Evolutionary conservation across 1,140 invertebrate species (phyloP).

Genomic region (Zaprionus capensis): DNA sequence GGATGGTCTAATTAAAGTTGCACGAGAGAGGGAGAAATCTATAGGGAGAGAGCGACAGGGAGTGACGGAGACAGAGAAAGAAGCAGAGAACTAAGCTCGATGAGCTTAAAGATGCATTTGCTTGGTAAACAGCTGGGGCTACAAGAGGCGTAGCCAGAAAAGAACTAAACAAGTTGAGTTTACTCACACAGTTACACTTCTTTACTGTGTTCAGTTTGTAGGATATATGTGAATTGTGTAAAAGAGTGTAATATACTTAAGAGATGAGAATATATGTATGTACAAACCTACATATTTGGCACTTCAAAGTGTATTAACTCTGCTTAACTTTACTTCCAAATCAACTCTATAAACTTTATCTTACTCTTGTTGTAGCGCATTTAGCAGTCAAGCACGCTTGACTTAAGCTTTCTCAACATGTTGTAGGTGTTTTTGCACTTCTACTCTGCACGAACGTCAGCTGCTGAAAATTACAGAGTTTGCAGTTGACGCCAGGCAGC

Average conservation of each 20-base stretch:
- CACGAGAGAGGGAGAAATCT: conserved; percentile 17
- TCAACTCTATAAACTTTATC: background rate
- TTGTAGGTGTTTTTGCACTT: conserved; percentile 17
- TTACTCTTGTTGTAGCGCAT: background rate
- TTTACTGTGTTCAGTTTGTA: background rate
- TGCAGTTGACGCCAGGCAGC: conserved; percentile 59
- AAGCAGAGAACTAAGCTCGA: conserved; percentile 22
- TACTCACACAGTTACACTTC: conserved; percentile 10
- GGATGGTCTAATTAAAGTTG: conserved; percentile 63
- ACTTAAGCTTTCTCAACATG: background rate
- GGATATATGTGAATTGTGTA: background rate
- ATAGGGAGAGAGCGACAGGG: background rate
- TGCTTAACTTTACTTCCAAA: background rate
- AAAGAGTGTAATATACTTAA: background rate
- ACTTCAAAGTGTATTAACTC: too few relatives aligned
- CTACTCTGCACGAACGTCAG: conserved; percentile 27
- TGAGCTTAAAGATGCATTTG: conserved; percentile 35
- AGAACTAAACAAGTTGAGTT: conserved; percentile 39
- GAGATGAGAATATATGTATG: too few relatives aligned
- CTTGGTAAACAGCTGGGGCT: conserved; percentile 25
- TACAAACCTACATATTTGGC: background rate
- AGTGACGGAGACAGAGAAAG: background rate
- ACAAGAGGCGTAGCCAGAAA: conserved; percentile 13
- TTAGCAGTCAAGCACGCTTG: background rate
- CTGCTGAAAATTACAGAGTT: conserved; percentile 65